Percentiles rank a stretch among this genome's conserved stretches.
Conservation (phyloP, 2,797 vertebrate species). For the Brachyrhaphis roseni region DNA sequence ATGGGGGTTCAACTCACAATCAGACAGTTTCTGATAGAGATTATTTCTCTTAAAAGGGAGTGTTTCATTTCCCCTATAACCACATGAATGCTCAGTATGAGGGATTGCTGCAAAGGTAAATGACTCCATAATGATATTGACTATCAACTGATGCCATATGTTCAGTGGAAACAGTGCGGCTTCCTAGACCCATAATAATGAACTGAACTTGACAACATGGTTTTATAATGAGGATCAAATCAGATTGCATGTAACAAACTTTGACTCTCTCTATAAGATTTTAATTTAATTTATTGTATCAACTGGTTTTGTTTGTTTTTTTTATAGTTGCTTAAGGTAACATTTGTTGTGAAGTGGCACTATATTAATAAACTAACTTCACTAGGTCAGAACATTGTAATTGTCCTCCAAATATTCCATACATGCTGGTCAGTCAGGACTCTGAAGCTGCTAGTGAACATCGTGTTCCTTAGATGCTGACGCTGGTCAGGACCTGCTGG, state of each 20-base stretch:
- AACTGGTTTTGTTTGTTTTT: not conserved
- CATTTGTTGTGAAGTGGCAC: not conserved
- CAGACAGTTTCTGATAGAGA: not conserved
- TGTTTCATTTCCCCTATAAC: not conserved
- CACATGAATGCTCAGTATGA: not conserved
- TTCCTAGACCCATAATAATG: not conserved
- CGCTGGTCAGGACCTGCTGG: slow-evolving; percentile 48
- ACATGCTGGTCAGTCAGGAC: not conserved
- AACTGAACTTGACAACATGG: not conserved
- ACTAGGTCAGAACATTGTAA: not conserved
- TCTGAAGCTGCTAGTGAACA: slow-evolving; percentile 13
- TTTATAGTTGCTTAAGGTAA: not conserved
- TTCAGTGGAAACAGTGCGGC: not conserved
- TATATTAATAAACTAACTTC: not conserved
- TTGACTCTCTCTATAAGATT: not conserved
- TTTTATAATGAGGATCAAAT: not conserved
- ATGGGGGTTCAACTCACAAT: not conserved
- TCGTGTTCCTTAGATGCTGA: slow-evolving; percentile 31
- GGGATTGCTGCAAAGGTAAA: not conserved
- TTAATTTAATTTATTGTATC: not conserved
- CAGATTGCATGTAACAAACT: not conserved
- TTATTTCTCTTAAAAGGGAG: not conserved
- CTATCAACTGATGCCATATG: not conserved
- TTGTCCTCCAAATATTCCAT: slow-evolving; percentile 11
- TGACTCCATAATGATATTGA: not conserved